Conservation (phyloP, 2,797 vertebrate genomes). For the Enteromius afrohamiltoni region DNA sequence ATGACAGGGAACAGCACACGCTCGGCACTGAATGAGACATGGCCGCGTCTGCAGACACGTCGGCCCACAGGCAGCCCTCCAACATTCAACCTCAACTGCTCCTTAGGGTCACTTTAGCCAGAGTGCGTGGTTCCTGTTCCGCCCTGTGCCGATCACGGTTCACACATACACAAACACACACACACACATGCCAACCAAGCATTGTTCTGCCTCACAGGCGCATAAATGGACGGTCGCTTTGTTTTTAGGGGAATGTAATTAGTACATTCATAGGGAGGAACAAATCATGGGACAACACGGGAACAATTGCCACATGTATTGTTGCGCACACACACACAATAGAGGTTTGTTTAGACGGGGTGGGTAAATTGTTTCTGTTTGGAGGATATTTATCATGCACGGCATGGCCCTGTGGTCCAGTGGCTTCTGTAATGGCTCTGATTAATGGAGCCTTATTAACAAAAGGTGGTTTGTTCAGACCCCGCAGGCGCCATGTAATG, state of each 20-base stretch:
- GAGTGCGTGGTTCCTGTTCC: constrained; percentile 77
- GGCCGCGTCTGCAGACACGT: constrained; percentile 47
- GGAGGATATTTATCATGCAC: constrained; percentile 75
- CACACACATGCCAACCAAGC: constrained; percentile 29
- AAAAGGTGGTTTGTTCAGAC: constrained; percentile 75
- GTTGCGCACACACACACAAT: constrained; percentile 15
- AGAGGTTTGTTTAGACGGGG: constrained; percentile 71
- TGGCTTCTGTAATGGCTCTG: constrained; percentile 77
- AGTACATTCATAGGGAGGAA: constrained; percentile 25
- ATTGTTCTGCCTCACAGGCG: constrained; percentile 30
- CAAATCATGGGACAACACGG: constrained; percentile 8
- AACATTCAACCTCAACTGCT: constrained; percentile 67
- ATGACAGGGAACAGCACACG: constrained; percentile 57
- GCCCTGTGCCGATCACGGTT: constrained; percentile 66
- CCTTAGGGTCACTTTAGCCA: constrained; percentile 79
- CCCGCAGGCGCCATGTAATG: constrained; percentile 72
- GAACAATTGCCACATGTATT: constrained; percentile 45
- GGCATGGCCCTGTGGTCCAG: constrained; percentile 62
- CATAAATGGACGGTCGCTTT: not conserved
- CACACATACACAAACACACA: constrained; percentile 55
- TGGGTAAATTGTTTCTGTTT: constrained; percentile 79
- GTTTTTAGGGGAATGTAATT: constrained; percentile 11
- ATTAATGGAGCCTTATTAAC: constrained; percentile 82
- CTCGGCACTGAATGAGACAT: constrained; percentile 56
- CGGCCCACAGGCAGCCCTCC: constrained; percentile 58